Conservation (phyloP, 2,113 vertebrate species). For the Erythrolamprus reginae region DNA sequence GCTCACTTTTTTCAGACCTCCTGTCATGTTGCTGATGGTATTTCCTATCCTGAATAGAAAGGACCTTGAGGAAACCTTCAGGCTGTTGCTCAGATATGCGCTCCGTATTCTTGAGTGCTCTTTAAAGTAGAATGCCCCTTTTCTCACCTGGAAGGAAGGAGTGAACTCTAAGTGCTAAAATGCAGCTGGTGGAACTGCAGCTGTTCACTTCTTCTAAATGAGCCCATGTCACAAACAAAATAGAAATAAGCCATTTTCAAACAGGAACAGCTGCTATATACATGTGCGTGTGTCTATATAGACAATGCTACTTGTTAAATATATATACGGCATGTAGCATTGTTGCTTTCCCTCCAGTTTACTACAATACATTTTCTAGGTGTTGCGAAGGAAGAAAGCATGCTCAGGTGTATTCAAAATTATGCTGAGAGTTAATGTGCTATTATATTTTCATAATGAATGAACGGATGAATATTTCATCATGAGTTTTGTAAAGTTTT, state of each 20-base stretch:
- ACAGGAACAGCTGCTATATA: conserved; percentile 61
- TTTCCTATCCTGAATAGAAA: neutral
- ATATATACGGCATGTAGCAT: conserved; percentile 42
- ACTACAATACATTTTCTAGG: conserved; percentile 57
- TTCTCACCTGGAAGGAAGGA: conserved; percentile 39
- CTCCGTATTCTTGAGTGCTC: conserved; percentile 21
- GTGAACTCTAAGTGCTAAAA: conserved; percentile 36
- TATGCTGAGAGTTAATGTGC: conserved; percentile 41
- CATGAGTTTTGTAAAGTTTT: conserved; percentile 53
- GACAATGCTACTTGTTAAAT: no score
- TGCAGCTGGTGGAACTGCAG: conserved; percentile 63
- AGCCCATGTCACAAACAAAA: conserved; percentile 55
- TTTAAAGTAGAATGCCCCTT: conserved; percentile 38
- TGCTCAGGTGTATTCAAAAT: conserved; percentile 44
- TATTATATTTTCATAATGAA: conserved; percentile 36
- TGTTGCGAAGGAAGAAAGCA: conserved; percentile 51
- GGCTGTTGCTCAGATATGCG: conserved; percentile 54
- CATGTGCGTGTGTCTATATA: no score
- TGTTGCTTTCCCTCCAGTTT: conserved; percentile 46
- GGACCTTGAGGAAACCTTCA: conserved; percentile 53
- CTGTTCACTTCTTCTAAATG: conserved; percentile 46
- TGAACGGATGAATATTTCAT: conserved; percentile 48
- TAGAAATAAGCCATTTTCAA: conserved; percentile 64
- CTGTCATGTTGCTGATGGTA: conserved; percentile 2
- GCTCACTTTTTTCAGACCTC: conserved; percentile 50